Percentiles rank a stretch among this genome's conserved stretches.
These are phyloP conservation scores for Lepidocyrtinus sp. DNA, from an alignment of 2,888 invertebrate genomes.

Conservation along the genomic window DNA sequence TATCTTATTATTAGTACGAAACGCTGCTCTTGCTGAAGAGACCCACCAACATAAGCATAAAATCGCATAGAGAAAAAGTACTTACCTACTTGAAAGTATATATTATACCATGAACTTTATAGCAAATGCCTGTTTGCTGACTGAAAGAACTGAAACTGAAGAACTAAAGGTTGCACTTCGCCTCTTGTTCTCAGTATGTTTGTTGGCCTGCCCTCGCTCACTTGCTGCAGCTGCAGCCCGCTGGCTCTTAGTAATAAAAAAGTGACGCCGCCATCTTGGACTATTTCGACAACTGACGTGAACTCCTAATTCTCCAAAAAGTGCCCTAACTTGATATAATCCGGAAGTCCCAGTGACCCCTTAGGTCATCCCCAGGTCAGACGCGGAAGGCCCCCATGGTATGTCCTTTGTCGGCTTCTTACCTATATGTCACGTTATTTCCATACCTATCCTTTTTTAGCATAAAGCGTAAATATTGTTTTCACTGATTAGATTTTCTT, in stretches of 20 bases:
- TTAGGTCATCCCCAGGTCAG: conserved; percentile 48
- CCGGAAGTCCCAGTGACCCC: conserved; percentile 43
- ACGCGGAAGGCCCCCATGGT: conserved; percentile 23
- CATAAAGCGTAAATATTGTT: too few relatives aligned
- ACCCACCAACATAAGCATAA: conserved; percentile 31
- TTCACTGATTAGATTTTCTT: not conserved
- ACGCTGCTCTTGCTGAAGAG: conserved; percentile 49
- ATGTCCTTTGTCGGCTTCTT: conserved; percentile 33
- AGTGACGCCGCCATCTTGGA: conserved; percentile 64
- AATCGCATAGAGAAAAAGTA: conserved; percentile 25
- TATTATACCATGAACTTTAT: not conserved
- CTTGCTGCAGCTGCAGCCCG: conserved; percentile 58
- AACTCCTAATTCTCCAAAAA: conserved; percentile 57
- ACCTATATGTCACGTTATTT: not conserved
- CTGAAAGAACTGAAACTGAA: conserved; percentile 43
- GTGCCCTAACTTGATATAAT: conserved; percentile 20
- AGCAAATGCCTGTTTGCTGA: not conserved
- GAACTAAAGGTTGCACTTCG: conserved; percentile 52
- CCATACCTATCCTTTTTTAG: too few relatives aligned
- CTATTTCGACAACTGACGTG: conserved; percentile 60
- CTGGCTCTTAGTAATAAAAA: conserved; percentile 55
- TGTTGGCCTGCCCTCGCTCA: conserved; percentile 61
- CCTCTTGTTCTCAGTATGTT: conserved; percentile 57
- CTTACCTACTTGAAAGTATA: conserved; percentile 17
- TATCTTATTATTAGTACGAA: conserved; percentile 40